Conservation (phyloP, 2,888 invertebrate genomes). For the Trachelus tabidus region DNA sequence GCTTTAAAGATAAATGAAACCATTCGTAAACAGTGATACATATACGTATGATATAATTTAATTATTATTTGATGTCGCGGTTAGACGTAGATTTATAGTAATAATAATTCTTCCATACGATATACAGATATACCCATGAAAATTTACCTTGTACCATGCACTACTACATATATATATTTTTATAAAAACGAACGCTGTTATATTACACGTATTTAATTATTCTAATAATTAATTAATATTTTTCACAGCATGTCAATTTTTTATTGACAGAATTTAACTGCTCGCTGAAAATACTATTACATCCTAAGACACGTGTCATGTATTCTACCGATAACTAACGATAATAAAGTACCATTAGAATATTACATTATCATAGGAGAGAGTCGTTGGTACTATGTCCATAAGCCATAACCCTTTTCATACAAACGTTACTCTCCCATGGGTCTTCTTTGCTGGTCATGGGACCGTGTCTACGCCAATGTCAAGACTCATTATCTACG, state of each 20-base stretch:
- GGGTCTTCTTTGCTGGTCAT: slow-evolving; percentile 48
- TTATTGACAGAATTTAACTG: neutral
- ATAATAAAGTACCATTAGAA: slow-evolving; percentile 24
- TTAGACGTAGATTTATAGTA: neutral
- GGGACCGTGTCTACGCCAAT: slow-evolving; percentile 22
- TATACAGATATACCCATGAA: neutral
- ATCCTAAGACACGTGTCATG: neutral
- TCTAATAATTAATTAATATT: neutral
- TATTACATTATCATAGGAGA: slow-evolving; percentile 32
- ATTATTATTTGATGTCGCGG: slow-evolving; percentile 17
- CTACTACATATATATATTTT: too few species aligned
- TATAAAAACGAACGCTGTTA: neutral
- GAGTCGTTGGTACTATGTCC: neutral
- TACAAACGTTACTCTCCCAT: slow-evolving; percentile 25
- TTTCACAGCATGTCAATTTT: neutral
- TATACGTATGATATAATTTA: slow-evolving; percentile 20
- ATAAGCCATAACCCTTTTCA: slow-evolving; percentile 2
- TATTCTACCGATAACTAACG: neutral
- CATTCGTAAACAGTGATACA: neutral
- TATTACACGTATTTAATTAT: neutral
- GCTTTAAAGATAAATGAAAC: slow-evolving; percentile 27
- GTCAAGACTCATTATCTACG: slow-evolving; percentile 1
- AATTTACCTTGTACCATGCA: neutral
- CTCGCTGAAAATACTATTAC: neutral
- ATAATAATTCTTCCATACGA: neutral